Conservation (phyloP, 2,888 invertebrate species). For the Spisula solida region DNA sequence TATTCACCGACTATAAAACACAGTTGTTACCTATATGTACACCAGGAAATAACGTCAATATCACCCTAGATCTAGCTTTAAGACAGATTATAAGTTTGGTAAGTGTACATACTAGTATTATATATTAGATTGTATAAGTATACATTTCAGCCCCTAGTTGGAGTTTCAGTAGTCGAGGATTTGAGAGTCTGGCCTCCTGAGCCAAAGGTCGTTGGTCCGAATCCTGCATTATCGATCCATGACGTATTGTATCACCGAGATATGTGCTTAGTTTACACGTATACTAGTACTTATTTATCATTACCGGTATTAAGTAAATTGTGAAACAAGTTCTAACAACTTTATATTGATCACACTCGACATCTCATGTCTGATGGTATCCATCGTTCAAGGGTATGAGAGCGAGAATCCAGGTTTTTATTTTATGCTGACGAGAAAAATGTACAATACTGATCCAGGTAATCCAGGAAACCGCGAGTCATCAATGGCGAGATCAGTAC, state of each 20-base stretch:
- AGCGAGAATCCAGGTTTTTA: too few relatives aligned
- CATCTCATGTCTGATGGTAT: too few relatives aligned
- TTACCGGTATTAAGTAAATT: too few relatives aligned
- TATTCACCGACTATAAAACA: slow-evolving; percentile 37
- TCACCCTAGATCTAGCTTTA: slow-evolving; percentile 43
- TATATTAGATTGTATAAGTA: too few relatives aligned
- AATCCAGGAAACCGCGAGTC: background rate
- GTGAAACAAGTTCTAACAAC: too few relatives aligned
- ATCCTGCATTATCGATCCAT: background rate
- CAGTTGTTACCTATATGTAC: slow-evolving; percentile 43
- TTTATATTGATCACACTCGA: too few relatives aligned
- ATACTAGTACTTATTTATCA: too few relatives aligned
- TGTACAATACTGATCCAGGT: too few relatives aligned
- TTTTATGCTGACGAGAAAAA: too few relatives aligned
- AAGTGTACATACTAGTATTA: slow-evolving; percentile 10
- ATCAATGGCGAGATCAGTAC: background rate
- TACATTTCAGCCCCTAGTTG: background rate
- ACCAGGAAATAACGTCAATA: slow-evolving; percentile 29
- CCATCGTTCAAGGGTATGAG: too few relatives aligned
- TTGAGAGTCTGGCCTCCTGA: background rate
- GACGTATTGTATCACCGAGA: background rate
- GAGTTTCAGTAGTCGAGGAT: background rate
- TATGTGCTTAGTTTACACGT: too few relatives aligned
- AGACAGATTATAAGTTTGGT: slow-evolving; percentile 55
- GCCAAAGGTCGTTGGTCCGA: background rate